Conservation (phyloP, 2,888 invertebrate species). For the Camponotus fellah region DNA sequence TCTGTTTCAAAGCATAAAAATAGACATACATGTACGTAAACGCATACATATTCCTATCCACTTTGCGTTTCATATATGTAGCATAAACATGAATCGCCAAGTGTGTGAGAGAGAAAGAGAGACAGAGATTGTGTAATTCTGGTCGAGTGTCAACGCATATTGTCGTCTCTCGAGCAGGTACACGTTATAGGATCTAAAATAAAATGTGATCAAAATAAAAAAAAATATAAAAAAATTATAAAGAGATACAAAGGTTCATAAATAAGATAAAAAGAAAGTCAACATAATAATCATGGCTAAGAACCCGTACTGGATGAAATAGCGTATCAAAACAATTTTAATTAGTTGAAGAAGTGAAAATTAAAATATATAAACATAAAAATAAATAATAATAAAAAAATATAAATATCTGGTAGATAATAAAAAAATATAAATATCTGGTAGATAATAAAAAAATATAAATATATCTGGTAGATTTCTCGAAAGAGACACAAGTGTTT, state of each 20-base stretch:
- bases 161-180: neutral
- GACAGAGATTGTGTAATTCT: conserved; percentile 11
- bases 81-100: neutral
- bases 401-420: no score
- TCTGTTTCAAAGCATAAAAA: neutral
- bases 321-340: no score
- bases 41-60: neutral
- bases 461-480: no score
- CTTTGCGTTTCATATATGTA: neutral
- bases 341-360: no score
- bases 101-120: neutral
- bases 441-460: no score
- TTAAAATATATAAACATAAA: no score
- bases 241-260: no score
- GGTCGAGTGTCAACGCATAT: conserved; percentile 28
- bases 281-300: no score
- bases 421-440: neutral
- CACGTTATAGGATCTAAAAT: neutral
- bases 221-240: neutral
- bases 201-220: neutral
- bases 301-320: no score
- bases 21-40: neutral
- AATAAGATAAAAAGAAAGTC: no score
- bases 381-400: no score
- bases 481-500: no score